Evolutionary conservation across 2,113 vertebrate genomes (phyloP).

Genomic region (Labrus mixtus): DNA sequence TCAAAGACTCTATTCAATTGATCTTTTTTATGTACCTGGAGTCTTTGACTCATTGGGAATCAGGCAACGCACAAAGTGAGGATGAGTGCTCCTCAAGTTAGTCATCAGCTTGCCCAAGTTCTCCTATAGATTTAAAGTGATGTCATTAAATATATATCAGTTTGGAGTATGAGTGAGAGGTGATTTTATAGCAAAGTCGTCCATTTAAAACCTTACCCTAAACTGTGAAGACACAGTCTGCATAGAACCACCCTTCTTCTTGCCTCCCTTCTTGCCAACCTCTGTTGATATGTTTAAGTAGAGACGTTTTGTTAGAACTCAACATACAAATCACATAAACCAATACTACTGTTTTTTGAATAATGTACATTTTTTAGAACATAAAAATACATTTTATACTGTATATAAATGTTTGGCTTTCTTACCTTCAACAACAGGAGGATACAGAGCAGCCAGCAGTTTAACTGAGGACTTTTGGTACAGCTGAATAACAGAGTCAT

Average conservation of each 20-base stretch:
- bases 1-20: background rate
- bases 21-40: conserved; percentile 55
- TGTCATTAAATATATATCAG: background rate
- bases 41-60: conserved; percentile 73
- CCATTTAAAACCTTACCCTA: conserved; percentile 56
- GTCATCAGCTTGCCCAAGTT: conserved; percentile 75
- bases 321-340: background rate
- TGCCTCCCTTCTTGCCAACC: conserved; percentile 64
- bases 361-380: too few relatives aligned
- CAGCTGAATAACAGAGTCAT: conserved; percentile 75
- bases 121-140: conserved; percentile 42
- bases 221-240: conserved; percentile 78
- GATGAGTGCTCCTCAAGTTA: conserved; percentile 74
- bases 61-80: conserved; percentile 75
- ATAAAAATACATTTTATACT: too few relatives aligned
- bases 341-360: background rate
- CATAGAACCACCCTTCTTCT: conserved; percentile 78
- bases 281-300: conserved; percentile 14
- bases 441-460: conserved; percentile 62
- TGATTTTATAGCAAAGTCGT: too few relatives aligned
- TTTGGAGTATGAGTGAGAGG: background rate
- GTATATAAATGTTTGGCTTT: background rate
- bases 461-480: conserved; percentile 78
- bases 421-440: conserved; percentile 67
- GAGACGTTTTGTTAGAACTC: background rate